A percentile compares a stretch with the other conserved stretches of the same genome.
Conservation (phyloP, 2,888 invertebrate genomes). For the Proisotoma minuta region DNA sequence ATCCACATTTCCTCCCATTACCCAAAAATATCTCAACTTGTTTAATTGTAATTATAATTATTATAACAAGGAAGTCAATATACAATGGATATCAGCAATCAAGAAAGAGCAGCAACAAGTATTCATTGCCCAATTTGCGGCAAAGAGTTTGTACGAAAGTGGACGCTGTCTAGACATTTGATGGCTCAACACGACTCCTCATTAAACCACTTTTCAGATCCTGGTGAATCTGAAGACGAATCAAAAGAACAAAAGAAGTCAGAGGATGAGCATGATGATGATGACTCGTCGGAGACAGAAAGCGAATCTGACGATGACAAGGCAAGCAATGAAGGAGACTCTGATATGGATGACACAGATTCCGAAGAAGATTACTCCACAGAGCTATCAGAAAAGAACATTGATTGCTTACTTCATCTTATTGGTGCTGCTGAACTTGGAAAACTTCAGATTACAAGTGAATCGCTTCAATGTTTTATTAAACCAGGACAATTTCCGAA, state of each 20-base stretch:
- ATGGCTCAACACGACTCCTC: background rate
- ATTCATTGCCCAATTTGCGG: background rate
- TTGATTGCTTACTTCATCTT: background rate
- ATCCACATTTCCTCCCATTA: too few species aligned
- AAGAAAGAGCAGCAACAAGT: too few species aligned
- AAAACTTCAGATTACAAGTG: background rate
- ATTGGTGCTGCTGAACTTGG: background rate
- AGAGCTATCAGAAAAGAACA: background rate
- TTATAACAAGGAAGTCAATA: too few species aligned
- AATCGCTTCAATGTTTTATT: background rate
- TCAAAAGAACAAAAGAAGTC: background rate
- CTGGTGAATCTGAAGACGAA: background rate
- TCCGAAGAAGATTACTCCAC: background rate
- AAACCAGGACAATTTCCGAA: background rate
- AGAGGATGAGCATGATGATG: background rate
- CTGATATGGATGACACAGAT: background rate
- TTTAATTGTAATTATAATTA: too few species aligned
- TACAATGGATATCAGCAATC: too few species aligned
- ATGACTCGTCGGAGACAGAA: background rate
- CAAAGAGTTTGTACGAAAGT: background rate
- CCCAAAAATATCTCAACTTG: too few species aligned
- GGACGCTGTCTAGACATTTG: background rate
- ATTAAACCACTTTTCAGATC: background rate
- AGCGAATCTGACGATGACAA: background rate
- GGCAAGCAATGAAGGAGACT: background rate